Base-by-base conservation (phyloP, 2,797 vertebrate species). In the Lepilemur septentrionalis region DNA sequence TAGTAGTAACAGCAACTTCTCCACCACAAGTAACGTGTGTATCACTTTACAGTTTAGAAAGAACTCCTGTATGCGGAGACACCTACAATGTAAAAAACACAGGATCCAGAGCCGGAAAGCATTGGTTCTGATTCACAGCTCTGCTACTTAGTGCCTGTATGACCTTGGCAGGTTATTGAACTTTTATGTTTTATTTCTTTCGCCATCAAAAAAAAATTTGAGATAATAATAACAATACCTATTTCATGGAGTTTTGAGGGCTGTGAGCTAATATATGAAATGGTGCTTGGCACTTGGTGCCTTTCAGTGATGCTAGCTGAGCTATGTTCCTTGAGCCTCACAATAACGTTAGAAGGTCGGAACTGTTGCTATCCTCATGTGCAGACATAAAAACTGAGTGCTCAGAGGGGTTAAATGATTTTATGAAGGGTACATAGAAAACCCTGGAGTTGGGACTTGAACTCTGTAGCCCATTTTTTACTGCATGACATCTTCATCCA, bases 191-290 rank as follows among this genome's bases (percentile, higher is more conserved):
- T 91, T 17, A 18, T 86, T 80, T 57, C 52, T 87, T 81, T 81
- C 18, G 55, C 85, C 61, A 91, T 48, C 41, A 76, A 95, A 93
- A 87, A 92, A 86, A 28, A 82, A 61, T 61, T n/a, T 50, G 57
- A 96, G 57, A 17, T 84, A 30, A n/a, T 67, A 22, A 32, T 70
- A 20, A n/a, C 76, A 82, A 83, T 50, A 55, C 38, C 30, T 28
- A 55, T 38, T 20, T 43, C 10, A 55, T 50, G n/a, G 78, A 57
- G 30, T 43, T 89, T 32, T 55, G 82, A 67, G 48, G 50, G 55
- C 79, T 79, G 43, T 89, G 25, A 69, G 61, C 50, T 89, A 70
- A 59, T 82, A 12, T 41, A 1, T 46, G 69, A 82, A 75, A 32
- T 46, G n/a, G 13, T 46, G 15, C 28, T 73, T 93, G 46, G 10